These are phyloP conservation scores for Columbina picui DNA, from an alignment of 2,113 vertebrate genomes.

Conservation along the genomic window DNA sequence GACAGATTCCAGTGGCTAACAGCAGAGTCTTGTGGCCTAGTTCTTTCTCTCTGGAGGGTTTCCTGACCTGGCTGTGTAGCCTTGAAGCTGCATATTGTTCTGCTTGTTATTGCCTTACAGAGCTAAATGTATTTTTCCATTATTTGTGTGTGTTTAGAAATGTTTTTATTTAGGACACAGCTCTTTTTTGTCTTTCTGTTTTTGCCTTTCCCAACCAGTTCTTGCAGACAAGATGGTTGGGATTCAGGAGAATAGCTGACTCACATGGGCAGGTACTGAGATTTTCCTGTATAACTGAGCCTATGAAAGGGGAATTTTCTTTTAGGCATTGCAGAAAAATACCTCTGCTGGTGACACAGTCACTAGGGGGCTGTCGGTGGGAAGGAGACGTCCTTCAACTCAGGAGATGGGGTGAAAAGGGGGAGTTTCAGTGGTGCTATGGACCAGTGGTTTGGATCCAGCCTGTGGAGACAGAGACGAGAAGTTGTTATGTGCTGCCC, in stretches of 20 bases:
- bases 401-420: neutral
- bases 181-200: neutral
- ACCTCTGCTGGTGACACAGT: neutral
- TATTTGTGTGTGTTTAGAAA: too few species aligned
- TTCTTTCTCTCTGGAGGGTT: conserved; percentile 12
- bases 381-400: neutral
- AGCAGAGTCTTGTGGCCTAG: neutral
- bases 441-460: neutral
- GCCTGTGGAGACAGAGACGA: neutral
- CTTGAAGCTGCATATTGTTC: neutral
- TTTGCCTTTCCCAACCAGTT: neutral
- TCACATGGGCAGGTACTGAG: neutral
- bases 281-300: neutral
- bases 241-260: conserved; percentile 4
- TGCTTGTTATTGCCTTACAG: neutral
- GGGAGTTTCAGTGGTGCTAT: neutral
- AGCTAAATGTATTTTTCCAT: neutral
- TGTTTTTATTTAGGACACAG: neutral
- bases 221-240: neutral
- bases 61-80: conserved; percentile 7
- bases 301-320: conserved; percentile 4
- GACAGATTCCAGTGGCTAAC: neutral
- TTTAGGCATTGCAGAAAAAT: neutral
- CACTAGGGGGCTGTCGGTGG: neutral
- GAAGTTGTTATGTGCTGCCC: neutral